Evolutionary conservation across 2,888 invertebrate genomes (phyloP).

Genomic region (Schrankia costaestrigalis): DNA sequence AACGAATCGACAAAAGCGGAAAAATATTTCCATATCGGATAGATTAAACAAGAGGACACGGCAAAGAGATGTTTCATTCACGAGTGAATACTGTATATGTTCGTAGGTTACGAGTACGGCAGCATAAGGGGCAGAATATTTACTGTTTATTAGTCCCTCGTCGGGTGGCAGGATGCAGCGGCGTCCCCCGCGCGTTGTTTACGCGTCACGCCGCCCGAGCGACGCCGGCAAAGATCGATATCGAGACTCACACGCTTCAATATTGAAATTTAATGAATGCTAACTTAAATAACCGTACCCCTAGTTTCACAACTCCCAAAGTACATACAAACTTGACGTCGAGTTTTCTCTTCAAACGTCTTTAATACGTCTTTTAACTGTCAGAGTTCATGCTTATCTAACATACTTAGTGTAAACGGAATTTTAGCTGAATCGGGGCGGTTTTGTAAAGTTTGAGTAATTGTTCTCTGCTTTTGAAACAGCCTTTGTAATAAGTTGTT

Average conservation of each 20-base stretch:
- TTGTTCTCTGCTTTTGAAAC: no score
- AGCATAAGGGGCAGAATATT: constrained; percentile 15
- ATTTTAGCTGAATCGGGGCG: constrained; percentile 38
- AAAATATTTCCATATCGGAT: no score
- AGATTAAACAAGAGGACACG: no score
- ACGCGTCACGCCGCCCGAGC: constrained; percentile 34
- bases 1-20: no score
- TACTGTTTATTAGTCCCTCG: constrained; percentile 26
- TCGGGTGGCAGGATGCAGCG: constrained; percentile 27
- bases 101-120: neutral
- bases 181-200: constrained; percentile 37
- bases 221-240: constrained; percentile 52
- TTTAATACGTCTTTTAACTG: constrained; percentile 51
- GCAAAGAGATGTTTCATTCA: no score
- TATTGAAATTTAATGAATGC: constrained; percentile 65
- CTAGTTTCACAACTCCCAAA: constrained; percentile 38
- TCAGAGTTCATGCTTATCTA: constrained; percentile 44
- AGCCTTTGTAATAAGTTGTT: no score
- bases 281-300: constrained; percentile 47
- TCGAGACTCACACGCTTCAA: constrained; percentile 36
- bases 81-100: no score
- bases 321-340: constrained; percentile 36
- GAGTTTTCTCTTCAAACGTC: constrained; percentile 36
- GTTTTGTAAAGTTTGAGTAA: no score
- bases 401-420: constrained; percentile 45